Evolutionary conservation across 2,113 vertebrate genomes (phyloP).

Genomic region (Equus przewalskii): DNA sequence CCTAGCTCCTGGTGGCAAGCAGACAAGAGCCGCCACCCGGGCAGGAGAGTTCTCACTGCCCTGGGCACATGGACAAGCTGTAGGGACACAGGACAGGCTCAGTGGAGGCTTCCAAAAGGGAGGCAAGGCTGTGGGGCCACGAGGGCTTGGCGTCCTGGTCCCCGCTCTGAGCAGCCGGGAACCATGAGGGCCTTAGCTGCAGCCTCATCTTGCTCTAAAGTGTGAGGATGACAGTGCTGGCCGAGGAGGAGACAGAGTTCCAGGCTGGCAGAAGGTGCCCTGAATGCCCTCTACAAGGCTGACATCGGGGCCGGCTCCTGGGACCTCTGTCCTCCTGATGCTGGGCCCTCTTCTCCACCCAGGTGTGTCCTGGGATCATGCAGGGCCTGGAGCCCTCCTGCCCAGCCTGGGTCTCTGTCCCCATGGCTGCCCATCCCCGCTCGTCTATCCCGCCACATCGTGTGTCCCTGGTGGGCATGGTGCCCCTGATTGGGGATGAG

Average conservation of each 20-base stretch:
- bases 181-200: fast-evolving
- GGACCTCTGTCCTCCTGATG: fast-evolving
- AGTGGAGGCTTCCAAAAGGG: neutral
- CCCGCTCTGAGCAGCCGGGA: neutral
- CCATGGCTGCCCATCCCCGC: fast-evolving
- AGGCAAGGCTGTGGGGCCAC: neutral
- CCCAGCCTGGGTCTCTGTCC: neutral
- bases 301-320: too few species aligned
- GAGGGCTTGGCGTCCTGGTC: neutral
- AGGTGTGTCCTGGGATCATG: neutral
- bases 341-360: fast-evolving
- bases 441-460: neutral
- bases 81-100: neutral
- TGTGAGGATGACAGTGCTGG: neutral
- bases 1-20: neutral
- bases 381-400: neutral
- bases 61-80: neutral
- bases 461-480: neutral
- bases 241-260: fast-evolving
- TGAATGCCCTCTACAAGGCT: fast-evolving
- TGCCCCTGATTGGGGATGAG: fast-evolving
- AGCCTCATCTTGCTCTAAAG: neutral
- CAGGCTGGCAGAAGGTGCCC: neutral
- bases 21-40: neutral
- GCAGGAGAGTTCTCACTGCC: neutral